Evolutionary conservation across 2,113 vertebrate species (phyloP), one percentile per base, ranked within the genome.

Genomic region (Stomatorhinus ivindoensis): DNA sequence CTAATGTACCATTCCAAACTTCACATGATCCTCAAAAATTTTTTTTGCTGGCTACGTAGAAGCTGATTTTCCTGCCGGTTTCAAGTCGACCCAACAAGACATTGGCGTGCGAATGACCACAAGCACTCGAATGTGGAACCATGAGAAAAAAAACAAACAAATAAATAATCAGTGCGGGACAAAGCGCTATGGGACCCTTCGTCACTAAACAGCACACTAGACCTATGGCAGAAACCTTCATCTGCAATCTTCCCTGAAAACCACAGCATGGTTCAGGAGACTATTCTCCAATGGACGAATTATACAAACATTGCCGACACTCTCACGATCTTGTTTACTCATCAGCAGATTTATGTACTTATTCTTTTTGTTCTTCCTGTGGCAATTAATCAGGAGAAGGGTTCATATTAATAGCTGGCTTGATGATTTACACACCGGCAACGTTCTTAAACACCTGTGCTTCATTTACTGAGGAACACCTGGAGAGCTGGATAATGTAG

Each of bases 1-100:
- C 91, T 94, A 92, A 93, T 94, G 94, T 94, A 95, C 92, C 93
- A 93, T 95, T 93, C 94, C 93, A 95, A 95, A 94, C 94, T 94
- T 95, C 94, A 94, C 94, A 95, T 95, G 94, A 95, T 94, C 94
- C 94, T 94, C 93, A 94, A 94, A 95, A 95, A 94, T 95, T 94
- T 95, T 95, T 93, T 94, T 94, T 94, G 92, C 93, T 93, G 94
- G 94, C 94, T 93, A 95, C 93, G 93, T 90, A 92, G 93, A 94
- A 93, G 93, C 93, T 94, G 93, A 93, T 89, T 44, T 73, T 48
- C 35, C 44, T 89, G 55, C 61, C 82, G n/a, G n/a, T n/a, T n/a
- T 69, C 65, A 31, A 55, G 86, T 86, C 47, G 55, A 87, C 89
- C 87, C 65, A 31, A 50, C 47, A 69, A 88, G 87, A 51, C 42